Evolutionary conservation across 1,140 invertebrate genomes (phyloP).

Genomic region (Tetramorium simillimum): DNA sequence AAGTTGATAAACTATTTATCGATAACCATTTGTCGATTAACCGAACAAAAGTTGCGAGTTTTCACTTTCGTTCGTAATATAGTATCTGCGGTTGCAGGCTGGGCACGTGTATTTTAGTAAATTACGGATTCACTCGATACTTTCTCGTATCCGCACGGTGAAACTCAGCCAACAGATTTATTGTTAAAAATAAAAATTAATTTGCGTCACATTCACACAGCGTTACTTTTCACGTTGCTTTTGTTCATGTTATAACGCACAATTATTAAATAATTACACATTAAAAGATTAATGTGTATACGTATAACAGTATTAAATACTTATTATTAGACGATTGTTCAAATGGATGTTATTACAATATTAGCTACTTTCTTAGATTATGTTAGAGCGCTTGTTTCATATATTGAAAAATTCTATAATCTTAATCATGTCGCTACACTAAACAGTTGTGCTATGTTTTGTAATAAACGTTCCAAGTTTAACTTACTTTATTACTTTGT

Average conservation of each 20-base stretch:
- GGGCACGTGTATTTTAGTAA: slow-evolving; percentile 14
- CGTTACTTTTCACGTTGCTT: not conserved
- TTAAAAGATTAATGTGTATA: not conserved
- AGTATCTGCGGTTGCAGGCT: slow-evolving; percentile 30
- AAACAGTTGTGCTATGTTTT: not conserved
- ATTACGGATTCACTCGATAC: slow-evolving; percentile 24
- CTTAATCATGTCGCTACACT: not conserved
- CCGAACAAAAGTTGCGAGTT: slow-evolving; percentile 21
- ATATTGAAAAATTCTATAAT: not conserved
- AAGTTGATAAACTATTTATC: slow-evolving; percentile 39
- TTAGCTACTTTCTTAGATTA: not conserved
- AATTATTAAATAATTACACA: not conserved
- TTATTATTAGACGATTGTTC: not conserved
- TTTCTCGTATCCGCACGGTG: not conserved
- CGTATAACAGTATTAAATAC: not conserved
- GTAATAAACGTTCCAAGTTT: not conserved
- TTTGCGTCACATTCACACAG: not conserved
- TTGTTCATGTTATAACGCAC: not conserved
- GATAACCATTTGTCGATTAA: slow-evolving; percentile 32
- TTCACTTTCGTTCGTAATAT: slow-evolving; percentile 5
- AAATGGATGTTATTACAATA: not conserved
- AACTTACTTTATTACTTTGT: slow-evolving; percentile 23
- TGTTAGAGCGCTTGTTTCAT: not conserved
- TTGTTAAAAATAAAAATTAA: slow-evolving; percentile 31
- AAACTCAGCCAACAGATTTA: not conserved